A percentile compares a stretch with the other conserved stretches of the same genome.
Evolutionary conservation across 1,140 invertebrate species (phyloP).

Genomic region (Drosophila mauritiana): DNA sequence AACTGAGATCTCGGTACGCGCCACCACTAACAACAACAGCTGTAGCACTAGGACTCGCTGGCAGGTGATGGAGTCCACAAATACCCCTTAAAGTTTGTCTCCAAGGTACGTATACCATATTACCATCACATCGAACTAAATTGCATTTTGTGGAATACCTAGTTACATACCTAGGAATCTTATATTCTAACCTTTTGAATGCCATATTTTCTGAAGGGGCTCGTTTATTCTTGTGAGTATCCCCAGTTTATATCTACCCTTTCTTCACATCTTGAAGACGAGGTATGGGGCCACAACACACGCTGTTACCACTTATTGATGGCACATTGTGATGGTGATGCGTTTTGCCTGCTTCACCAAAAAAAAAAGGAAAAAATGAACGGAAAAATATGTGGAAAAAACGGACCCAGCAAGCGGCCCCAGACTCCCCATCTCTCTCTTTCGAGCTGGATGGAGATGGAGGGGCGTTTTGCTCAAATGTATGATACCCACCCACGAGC

Average conservation of each 20-base stretch:
- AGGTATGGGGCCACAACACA: constrained; percentile 65
- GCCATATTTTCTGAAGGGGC: no score
- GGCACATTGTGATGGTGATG: constrained; percentile 81
- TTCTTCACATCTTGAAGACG: background rate
- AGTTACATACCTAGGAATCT: no score
- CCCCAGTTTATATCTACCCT: background rate
- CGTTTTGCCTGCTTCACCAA: constrained; percentile 53
- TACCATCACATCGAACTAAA: no score
- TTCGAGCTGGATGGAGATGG: constrained; percentile 67
- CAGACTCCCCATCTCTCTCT: constrained; percentile 40
- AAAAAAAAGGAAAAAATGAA: background rate
- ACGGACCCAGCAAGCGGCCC: constrained; percentile 41
- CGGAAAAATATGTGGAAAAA: constrained; percentile 11
- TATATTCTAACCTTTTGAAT: no score
- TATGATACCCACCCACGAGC: constrained; percentile 84
- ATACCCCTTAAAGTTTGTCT: constrained; percentile 4
- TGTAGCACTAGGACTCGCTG: constrained; percentile 16
- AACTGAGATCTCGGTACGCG: constrained; percentile 53
- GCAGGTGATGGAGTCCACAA: background rate
- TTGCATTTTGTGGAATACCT: no score
- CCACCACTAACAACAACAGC: constrained; percentile 48
- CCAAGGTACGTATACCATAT: no score
- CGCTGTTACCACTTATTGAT: constrained; percentile 82
- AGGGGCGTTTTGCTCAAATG: constrained; percentile 83
- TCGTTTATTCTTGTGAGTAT: no score